Conservation (phyloP, 2,888 invertebrate species). For the Harpalus rufipes region DNA sequence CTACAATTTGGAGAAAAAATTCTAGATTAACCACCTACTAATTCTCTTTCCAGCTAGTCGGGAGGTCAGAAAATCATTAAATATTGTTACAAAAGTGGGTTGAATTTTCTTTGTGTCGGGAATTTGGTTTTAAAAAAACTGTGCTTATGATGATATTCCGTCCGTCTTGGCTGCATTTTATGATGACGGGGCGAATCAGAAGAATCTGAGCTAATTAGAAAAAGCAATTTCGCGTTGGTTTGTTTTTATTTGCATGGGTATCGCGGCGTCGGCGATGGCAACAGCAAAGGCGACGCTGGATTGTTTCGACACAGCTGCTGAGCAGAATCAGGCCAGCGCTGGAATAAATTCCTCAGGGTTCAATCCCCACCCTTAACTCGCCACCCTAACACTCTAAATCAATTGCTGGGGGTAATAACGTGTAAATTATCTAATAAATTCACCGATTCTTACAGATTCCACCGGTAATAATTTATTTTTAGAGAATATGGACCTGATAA, state of each 20-base stretch:
- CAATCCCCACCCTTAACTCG: neutral
- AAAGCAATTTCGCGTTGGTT: slow-evolving; percentile 50
- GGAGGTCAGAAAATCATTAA: too few species aligned
- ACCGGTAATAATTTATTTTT: neutral
- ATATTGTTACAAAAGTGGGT: neutral
- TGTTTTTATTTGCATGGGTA: slow-evolving; percentile 44
- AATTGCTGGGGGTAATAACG: slow-evolving; percentile 61
- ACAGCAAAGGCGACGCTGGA: slow-evolving; percentile 14
- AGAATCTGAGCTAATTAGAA: slow-evolving; percentile 48
- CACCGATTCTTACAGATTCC: slow-evolving; percentile 52
- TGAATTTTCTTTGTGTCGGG: neutral
- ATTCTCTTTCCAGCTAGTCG: too few species aligned
- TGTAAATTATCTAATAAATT: slow-evolving; percentile 66
- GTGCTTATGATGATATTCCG: neutral
- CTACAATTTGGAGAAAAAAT: too few species aligned
- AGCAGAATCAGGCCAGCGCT: slow-evolving; percentile 22
- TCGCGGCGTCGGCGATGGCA: slow-evolving; percentile 19
- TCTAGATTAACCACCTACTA: too few species aligned
- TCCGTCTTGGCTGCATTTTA: neutral
- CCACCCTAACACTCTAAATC: slow-evolving; percentile 49
- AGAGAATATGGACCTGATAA: slow-evolving; percentile 1
- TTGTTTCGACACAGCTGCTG: slow-evolving; percentile 51
- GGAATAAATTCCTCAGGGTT: slow-evolving; percentile 19
- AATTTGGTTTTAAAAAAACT: neutral
- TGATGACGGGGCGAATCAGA: slow-evolving; percentile 1